These are phyloP conservation scores for Rambutsinella grinnellia DNA, from an alignment of 2,888 invertebrate species.

Conservation along the genomic window DNA sequence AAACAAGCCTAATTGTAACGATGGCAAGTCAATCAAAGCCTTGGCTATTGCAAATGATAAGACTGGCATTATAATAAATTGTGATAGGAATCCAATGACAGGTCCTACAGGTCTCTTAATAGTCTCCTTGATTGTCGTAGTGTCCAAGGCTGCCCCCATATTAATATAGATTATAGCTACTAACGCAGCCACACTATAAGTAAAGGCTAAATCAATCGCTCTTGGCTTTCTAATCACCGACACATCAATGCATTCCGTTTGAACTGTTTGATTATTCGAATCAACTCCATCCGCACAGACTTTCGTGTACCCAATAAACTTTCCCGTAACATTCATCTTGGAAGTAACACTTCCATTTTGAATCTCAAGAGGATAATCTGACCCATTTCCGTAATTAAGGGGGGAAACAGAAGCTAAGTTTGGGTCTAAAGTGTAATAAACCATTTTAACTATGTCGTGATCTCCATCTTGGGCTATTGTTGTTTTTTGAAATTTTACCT, in stretches of 20 bases:
- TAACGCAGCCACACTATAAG: conserved; percentile 80
- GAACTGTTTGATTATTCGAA: conserved; percentile 18
- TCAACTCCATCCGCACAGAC: conserved; percentile 60
- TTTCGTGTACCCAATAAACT: conserved; percentile 67
- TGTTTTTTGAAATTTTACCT: conserved; percentile 35
- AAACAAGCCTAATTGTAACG: conserved; percentile 87
- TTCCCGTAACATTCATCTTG: conserved; percentile 67
- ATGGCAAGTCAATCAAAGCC: conserved; percentile 69
- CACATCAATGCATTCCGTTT: conserved; percentile 68
- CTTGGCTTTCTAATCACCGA: conserved; percentile 76
- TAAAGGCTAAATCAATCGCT: conserved; percentile 81
- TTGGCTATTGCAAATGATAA: conserved; percentile 50
- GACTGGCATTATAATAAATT: conserved; percentile 89
- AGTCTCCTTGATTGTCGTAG: conserved; percentile 77
- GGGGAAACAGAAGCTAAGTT: conserved; percentile 56
- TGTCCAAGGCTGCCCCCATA: conserved; percentile 90
- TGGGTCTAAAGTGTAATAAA: conserved; percentile 52
- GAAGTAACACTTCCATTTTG: conserved; percentile 19
- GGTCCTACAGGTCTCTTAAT: conserved; percentile 83
- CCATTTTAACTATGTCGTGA: conserved; percentile 34
- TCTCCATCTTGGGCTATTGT: conserved; percentile 23
- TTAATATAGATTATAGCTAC: conserved; percentile 88
- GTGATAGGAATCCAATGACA: conserved; percentile 81
- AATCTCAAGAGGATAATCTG: conserved; percentile 1
- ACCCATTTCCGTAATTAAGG: not conserved